These are phyloP conservation scores for Paralvinella palmiformis DNA, from an alignment of 1,140 invertebrate genomes.

Conservation along the genomic window DNA sequence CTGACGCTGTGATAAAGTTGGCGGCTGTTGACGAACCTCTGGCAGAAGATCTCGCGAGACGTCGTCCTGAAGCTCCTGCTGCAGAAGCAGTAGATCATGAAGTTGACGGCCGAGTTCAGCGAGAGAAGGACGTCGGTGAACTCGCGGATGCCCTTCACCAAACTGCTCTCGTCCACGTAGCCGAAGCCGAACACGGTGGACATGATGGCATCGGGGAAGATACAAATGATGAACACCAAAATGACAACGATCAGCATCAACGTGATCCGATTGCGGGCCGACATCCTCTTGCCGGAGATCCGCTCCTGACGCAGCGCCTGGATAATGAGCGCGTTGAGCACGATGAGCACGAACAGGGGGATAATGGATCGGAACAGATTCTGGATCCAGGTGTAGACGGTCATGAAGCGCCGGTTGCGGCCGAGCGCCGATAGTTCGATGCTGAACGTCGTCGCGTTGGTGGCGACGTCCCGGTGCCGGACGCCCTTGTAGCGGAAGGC, in stretches of 20 bases:
- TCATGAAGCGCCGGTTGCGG: slow-evolving; percentile 3
- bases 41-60: slow-evolving; percentile 31
- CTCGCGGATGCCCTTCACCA: slow-evolving; percentile 57
- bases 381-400: neutral
- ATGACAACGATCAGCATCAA: slow-evolving; percentile 70
- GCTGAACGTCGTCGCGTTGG: slow-evolving; percentile 2
- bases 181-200: slow-evolving; percentile 49
- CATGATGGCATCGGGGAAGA: slow-evolving; percentile 62
- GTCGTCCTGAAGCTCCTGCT: slow-evolving; percentile 63
- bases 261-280: slow-evolving; percentile 56
- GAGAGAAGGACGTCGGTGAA: slow-evolving; percentile 67
- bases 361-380: slow-evolving; percentile 60
- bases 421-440: neutral
- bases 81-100: slow-evolving; percentile 69
- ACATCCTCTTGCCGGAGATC: slow-evolving; percentile 3
- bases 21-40: neutral
- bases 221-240: slow-evolving; percentile 68
- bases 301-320: slow-evolving; percentile 55
- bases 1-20: neutral
- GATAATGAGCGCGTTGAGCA: slow-evolving; percentile 62
- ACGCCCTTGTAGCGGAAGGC: neutral
- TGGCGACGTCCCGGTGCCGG: neutral
- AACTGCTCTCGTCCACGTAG: slow-evolving; percentile 42
- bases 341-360: slow-evolving; percentile 43
- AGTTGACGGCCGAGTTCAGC: slow-evolving; percentile 66